These are phyloP conservation scores for Papilio aristodemus DNA, from an alignment of 1,140 invertebrate genomes.

Conservation along the genomic window DNA sequence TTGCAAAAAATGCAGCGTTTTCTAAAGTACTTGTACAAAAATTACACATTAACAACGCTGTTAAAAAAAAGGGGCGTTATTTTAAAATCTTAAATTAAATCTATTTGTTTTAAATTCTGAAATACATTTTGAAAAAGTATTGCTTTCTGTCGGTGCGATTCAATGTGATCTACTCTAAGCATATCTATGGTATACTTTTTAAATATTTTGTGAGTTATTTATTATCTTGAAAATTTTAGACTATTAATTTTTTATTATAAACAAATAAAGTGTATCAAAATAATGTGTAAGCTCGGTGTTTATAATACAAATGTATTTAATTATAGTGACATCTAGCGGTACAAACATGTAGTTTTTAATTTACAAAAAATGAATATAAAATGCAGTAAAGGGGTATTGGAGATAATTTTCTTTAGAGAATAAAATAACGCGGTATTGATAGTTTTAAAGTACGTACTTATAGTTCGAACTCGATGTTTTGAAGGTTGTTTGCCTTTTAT, in stretches of 20 bases:
- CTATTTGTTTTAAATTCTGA: too few species aligned
- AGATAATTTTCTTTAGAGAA: background rate
- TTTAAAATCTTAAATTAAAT: too few species aligned
- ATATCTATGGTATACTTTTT: too few species aligned
- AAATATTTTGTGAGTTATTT: too few species aligned
- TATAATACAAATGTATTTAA: background rate
- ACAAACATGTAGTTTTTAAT: background rate
- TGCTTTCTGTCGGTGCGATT: too few species aligned
- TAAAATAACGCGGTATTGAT: background rate
- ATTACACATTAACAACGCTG: background rate
- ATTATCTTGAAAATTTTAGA: too few species aligned
- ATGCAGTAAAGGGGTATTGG: background rate
- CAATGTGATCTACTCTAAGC: too few species aligned
- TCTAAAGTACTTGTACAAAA: background rate
- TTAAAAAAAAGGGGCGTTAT: too few species aligned
- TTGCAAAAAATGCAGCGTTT: background rate
- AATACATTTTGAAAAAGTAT: too few species aligned
- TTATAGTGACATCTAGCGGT: constrained; percentile 3
- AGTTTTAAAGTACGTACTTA: background rate
- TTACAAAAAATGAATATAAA: background rate
- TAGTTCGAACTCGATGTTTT: too few species aligned
- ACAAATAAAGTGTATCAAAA: background rate
- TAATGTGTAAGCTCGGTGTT: too few species aligned
- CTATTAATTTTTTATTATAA: too few species aligned
- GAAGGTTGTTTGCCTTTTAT: background rate